Evolutionary conservation across 2,888 invertebrate genomes (phyloP).

Genomic region (Sinhomidia bicolor): DNA sequence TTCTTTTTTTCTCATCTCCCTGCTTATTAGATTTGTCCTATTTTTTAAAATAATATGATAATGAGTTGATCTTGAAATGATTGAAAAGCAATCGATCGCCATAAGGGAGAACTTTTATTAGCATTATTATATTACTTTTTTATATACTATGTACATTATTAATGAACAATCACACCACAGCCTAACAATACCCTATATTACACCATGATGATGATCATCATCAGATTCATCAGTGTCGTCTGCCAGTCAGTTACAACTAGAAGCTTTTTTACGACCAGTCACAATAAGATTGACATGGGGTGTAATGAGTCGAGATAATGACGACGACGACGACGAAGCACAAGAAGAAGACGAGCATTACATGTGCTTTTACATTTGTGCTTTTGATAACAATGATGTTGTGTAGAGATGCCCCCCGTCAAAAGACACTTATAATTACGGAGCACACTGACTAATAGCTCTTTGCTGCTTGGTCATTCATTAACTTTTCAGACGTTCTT

Average conservation of each 20-base stretch:
- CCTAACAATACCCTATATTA: constrained; percentile 6
- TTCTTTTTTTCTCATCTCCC: background rate
- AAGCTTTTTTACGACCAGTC: constrained; percentile 33
- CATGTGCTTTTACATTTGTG: background rate
- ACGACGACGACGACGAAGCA: too few species aligned
- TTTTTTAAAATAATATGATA: constrained; percentile 55
- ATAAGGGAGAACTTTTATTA: background rate
- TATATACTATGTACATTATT: background rate
- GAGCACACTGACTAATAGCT: constrained; percentile 67
- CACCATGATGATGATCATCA: too few species aligned
- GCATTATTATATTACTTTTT: too few species aligned
- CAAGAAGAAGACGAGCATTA: constrained; percentile 70
- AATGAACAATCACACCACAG: constrained; percentile 37
- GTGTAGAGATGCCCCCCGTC: constrained; percentile 45
- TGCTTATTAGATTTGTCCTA: constrained; percentile 52
- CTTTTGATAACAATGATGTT: constrained; percentile 37
- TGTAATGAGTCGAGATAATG: constrained; percentile 63
- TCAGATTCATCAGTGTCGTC: background rate
- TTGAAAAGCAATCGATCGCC: constrained; percentile 57
- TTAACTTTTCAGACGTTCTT: too few species aligned
- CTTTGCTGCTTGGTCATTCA: constrained; percentile 5
- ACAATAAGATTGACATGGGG: constrained; percentile 56
- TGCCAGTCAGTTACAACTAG: constrained; percentile 16
- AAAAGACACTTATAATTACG: constrained; percentile 67
- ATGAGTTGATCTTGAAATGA: constrained; percentile 71